A percentile compares a stretch with the other conserved stretches of the same genome.
phyloP scores from a whole-genome alignment of 1,140 invertebrate genomes.

The Cardiocondyla obscurior region DNA sequence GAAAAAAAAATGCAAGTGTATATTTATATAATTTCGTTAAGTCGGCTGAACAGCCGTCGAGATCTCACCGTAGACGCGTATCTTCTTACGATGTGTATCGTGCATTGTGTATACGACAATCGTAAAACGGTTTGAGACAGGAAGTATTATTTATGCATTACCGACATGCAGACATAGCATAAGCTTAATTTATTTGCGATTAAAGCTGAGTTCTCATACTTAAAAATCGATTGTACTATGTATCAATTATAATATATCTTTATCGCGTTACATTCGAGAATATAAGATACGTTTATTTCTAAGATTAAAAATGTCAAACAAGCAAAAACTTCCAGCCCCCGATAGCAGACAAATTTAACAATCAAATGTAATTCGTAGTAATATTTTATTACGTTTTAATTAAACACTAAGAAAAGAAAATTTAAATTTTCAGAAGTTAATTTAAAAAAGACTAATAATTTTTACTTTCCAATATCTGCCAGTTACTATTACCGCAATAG shows the following conservation, averaged over 20 bases:
- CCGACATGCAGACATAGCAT: slow-evolving; percentile 41
- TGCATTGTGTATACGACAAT: slow-evolving; percentile 24
- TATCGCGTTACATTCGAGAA: background rate
- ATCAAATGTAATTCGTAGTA: background rate
- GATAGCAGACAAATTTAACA: background rate
- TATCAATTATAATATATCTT: no score
- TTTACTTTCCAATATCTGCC: background rate
- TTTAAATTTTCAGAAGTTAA: background rate
- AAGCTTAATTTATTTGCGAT: slow-evolving; percentile 43
- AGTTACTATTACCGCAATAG: background rate
- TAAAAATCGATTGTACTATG: background rate
- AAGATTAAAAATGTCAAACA: background rate
- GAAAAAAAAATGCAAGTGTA: background rate
- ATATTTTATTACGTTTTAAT: background rate
- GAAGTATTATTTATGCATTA: slow-evolving; percentile 35
- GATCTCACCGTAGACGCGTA: background rate
- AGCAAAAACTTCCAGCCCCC: background rate
- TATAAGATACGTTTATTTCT: background rate
- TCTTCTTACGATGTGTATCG: slow-evolving; percentile 14
- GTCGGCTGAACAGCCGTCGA: background rate
- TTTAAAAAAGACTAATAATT: background rate
- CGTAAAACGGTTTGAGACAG: slow-evolving; percentile 37
- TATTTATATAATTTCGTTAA: background rate
- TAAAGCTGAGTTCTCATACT: slow-evolving; percentile 48
- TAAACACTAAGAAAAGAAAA: background rate